Conservation (phyloP, 2,888 invertebrate species). For the Chorisops tibialis region DNA sequence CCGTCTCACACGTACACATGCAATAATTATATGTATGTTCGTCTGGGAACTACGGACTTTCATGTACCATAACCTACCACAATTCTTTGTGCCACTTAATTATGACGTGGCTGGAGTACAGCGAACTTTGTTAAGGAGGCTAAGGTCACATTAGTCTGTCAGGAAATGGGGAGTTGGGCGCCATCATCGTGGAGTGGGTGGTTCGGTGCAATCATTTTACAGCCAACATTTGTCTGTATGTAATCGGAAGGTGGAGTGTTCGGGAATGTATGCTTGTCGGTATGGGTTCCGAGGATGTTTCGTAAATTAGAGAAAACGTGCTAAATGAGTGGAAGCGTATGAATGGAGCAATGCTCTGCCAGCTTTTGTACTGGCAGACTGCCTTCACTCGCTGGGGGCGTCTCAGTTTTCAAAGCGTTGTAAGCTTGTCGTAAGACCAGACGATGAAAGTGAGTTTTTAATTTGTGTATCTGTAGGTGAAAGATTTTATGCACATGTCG, state of each 20-base stretch:
- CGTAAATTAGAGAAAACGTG: slow-evolving; percentile 19
- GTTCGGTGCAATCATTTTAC: slow-evolving; percentile 12
- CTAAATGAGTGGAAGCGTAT: slow-evolving; percentile 26
- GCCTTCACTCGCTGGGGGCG: not conserved
- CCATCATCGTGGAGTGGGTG: not conserved
- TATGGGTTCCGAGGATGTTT: slow-evolving; percentile 13
- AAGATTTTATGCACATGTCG: not conserved
- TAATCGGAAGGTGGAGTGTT: slow-evolving; percentile 14
- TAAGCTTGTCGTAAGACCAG: slow-evolving; percentile 15
- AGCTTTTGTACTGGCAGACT: not conserved
- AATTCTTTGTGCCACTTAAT: slow-evolving; percentile 36
- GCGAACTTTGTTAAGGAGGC: slow-evolving; percentile 32
- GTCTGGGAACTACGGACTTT: slow-evolving; percentile 19
- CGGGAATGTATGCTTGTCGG: not conserved
- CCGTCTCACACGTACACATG: not conserved
- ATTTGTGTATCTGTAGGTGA: slow-evolving; percentile 22
- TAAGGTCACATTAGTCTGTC: slow-evolving; percentile 28
- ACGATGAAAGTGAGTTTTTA: slow-evolving; percentile 28
- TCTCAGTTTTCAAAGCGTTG: not conserved
- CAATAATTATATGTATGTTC: slow-evolving; percentile 17
- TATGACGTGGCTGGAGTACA: slow-evolving; percentile 36
- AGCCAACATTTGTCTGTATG: slow-evolving; percentile 12
- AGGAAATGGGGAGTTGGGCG: not conserved
- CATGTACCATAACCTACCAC: slow-evolving; percentile 36
- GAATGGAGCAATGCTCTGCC: not conserved